Evolutionary conservation across 2,113 vertebrate genomes (phyloP).

Genomic region (Pteronura brasiliensis): DNA sequence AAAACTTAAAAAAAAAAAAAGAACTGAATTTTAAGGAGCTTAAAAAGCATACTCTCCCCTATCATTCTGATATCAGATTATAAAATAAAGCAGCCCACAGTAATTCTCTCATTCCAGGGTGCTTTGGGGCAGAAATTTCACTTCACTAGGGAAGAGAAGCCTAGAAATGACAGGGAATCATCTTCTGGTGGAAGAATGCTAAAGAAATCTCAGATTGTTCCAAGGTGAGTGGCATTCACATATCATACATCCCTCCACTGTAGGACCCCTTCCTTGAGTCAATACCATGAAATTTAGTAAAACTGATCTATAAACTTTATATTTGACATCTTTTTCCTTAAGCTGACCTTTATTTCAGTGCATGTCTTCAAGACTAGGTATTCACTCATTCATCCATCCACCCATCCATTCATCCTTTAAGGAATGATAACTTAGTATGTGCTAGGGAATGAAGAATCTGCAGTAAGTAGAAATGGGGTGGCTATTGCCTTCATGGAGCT

Average conservation of each 20-base stretch:
- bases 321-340: background rate
- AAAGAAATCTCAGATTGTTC: background rate
- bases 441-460: background rate
- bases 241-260: background rate
- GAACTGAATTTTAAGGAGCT: constrained; percentile 13
- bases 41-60: background rate
- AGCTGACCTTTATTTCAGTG: background rate
- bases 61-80: background rate
- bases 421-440: background rate
- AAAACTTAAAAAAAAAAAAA: too few species aligned
- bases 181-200: background rate
- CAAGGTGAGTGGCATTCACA: background rate
- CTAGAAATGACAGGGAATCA: background rate
- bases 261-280: background rate
- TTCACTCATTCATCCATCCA: background rate
- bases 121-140: background rate
- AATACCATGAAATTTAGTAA: background rate
- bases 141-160: background rate
- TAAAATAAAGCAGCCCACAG: background rate
- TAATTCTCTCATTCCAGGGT: background rate
- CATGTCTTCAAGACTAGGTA: background rate
- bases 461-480: background rate
- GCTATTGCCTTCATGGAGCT: background rate
- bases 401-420: background rate
- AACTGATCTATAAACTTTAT: background rate